These are phyloP conservation scores for Cephus runcator DNA, from an alignment of 2,888 invertebrate species.

Conservation along the genomic window DNA sequence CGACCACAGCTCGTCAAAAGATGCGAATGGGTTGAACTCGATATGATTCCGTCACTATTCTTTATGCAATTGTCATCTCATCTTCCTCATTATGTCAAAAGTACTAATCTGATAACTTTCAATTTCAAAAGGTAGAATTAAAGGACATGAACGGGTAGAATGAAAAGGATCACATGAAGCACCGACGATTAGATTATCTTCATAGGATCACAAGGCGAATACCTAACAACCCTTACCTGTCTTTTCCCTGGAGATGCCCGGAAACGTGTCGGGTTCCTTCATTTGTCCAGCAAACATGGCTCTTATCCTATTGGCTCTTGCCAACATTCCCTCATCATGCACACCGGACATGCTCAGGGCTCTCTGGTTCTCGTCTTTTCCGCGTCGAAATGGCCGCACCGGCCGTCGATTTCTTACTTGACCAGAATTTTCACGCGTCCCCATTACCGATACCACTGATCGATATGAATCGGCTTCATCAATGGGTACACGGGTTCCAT, in stretches of 20 bases:
- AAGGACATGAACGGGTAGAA: not conserved
- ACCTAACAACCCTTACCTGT: constrained; percentile 52
- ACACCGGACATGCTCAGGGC: constrained; percentile 32
- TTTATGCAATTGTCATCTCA: not conserved
- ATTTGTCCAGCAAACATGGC: constrained; percentile 60
- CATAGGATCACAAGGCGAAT: not conserved
- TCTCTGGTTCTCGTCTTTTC: constrained; percentile 36
- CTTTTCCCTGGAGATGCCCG: constrained; percentile 62
- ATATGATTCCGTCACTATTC: not conserved
- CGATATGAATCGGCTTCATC: constrained; percentile 18
- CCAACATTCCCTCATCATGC: constrained; percentile 59
- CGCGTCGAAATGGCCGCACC: constrained; percentile 43
- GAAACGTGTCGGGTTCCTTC: constrained; percentile 48
- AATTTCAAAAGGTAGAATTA: not conserved
- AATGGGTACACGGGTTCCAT: constrained; percentile 37
- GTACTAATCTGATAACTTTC: not conserved
- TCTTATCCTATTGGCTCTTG: constrained; percentile 60
- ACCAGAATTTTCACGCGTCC: constrained; percentile 31
- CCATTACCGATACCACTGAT: not conserved
- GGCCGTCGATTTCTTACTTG: constrained; percentile 31
- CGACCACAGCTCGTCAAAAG: too few relatives aligned
- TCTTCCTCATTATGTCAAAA: not conserved
- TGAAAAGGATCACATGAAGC: not conserved
- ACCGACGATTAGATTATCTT: not conserved
- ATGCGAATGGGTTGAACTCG: too few relatives aligned